Evolutionary conservation across 2,888 invertebrate species (phyloP).

Genomic region (Cheilosia vernalis): DNA sequence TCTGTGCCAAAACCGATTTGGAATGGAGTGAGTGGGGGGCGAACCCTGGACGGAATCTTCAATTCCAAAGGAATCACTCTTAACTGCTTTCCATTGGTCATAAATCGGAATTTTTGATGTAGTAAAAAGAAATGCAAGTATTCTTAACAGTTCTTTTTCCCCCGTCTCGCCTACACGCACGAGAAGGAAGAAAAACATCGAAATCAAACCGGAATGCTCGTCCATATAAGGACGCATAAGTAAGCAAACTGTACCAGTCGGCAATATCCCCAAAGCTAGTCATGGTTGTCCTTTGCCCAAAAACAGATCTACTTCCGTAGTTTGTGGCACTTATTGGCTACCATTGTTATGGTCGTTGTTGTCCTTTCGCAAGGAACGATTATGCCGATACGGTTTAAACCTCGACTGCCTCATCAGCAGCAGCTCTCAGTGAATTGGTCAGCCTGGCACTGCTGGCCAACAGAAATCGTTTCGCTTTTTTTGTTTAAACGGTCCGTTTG

Average conservation of each 20-base stretch:
- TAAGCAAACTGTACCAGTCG: not conserved
- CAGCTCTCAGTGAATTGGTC: slow-evolving; percentile 30
- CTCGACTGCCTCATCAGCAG: slow-evolving; percentile 69
- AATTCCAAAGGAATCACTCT: slow-evolving; percentile 32
- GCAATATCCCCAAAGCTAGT: slow-evolving; percentile 15
- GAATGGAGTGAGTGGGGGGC: not conserved
- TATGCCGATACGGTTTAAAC: slow-evolving; percentile 66
- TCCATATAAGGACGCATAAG: not conserved
- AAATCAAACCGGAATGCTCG: not conserved
- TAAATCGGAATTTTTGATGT: slow-evolving; percentile 54
- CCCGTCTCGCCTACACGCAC: slow-evolving; percentile 19
- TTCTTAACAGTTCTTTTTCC: not conserved
- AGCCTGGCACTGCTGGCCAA: slow-evolving; percentile 7
- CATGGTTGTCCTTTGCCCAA: slow-evolving; percentile 21
- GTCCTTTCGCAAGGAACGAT: slow-evolving; percentile 54
- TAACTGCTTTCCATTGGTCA: slow-evolving; percentile 8
- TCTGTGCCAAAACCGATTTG: slow-evolving; percentile 30
- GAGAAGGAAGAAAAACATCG: not conserved
- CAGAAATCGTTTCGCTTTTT: slow-evolving; percentile 52
- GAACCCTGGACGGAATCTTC: slow-evolving; percentile 30
- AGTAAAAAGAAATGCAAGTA: not conserved
- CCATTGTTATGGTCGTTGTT: slow-evolving; percentile 49
- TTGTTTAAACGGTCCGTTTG: slow-evolving; percentile 64
- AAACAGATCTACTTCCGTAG: slow-evolving; percentile 55
- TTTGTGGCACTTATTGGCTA: slow-evolving; percentile 69